phyloP scores from a whole-genome alignment of 2,888 invertebrate species.

The Dorcus parallelipipedus region DNA sequence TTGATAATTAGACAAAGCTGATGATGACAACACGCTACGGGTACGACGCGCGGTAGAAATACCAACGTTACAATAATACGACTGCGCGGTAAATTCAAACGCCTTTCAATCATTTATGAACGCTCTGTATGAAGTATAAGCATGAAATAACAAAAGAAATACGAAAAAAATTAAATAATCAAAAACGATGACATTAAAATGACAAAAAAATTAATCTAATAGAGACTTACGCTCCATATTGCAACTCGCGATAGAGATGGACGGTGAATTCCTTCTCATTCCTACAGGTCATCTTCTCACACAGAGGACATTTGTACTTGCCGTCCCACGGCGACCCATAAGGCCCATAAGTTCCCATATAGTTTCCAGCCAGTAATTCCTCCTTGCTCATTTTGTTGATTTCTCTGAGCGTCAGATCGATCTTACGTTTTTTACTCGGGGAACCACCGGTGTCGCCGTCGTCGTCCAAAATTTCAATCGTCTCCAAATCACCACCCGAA shows the following conservation, averaged over 20 bases:
- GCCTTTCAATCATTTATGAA: too few species aligned
- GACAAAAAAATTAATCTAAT: background rate
- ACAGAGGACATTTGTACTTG: constrained; percentile 60
- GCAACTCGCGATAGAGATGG: constrained; percentile 66
- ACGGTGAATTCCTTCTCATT: constrained; percentile 59
- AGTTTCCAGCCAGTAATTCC: constrained; percentile 20
- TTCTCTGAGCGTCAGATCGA: constrained; percentile 14
- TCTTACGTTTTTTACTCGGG: constrained; percentile 12
- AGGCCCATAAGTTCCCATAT: constrained; percentile 32
- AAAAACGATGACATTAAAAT: background rate
- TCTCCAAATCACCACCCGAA: constrained; percentile 5
- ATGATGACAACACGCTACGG: too few species aligned
- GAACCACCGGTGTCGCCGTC: constrained; percentile 1
- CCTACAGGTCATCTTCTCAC: constrained; percentile 57
- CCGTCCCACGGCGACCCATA: constrained; percentile 55
- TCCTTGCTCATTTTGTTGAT: constrained; percentile 28
- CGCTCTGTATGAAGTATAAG: too few species aligned
- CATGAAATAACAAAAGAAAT: background rate
- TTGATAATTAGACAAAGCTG: too few species aligned
- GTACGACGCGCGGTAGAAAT: too few species aligned
- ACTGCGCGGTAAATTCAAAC: too few species aligned
- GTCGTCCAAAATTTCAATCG: constrained; percentile 19
- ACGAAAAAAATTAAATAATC: background rate
- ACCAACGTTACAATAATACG: too few species aligned
- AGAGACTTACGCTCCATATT: constrained; percentile 58